A percentile compares a stretch with the other conserved stretches of the same genome.
phyloP scores from a whole-genome alignment of 1,140 invertebrate genomes.

The Cydia amplana region DNA sequence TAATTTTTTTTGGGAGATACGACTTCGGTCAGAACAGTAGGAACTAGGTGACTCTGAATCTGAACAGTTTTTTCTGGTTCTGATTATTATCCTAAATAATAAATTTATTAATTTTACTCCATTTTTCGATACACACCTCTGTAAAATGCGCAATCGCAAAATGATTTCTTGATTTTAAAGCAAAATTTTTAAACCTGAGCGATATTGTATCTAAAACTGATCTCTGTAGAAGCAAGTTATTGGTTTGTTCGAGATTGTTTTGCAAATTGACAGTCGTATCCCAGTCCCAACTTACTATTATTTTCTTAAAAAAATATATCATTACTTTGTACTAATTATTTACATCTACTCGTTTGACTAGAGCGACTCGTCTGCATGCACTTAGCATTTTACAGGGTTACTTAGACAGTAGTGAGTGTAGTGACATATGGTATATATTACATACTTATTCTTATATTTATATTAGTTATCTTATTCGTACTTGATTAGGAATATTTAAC shows the following conservation, averaged over 20 bases:
- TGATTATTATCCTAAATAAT: slow-evolving; percentile 32
- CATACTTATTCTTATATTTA: neutral
- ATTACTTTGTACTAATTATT: slow-evolving; percentile 40
- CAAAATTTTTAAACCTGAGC: no score
- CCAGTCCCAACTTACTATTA: neutral
- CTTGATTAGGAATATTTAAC: neutral
- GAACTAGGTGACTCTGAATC: slow-evolving; percentile 67
- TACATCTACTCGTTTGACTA: slow-evolving; percentile 55
- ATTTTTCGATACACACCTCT: slow-evolving; percentile 20
- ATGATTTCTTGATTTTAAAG: no score
- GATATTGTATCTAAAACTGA: no score
- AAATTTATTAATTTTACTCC: slow-evolving; percentile 37
- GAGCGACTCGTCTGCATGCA: slow-evolving; percentile 39
- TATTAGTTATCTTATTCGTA: neutral
- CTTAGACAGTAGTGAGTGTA: neutral
- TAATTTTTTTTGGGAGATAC: slow-evolving; percentile 37
- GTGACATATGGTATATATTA: neutral
- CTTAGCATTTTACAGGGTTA: neutral
- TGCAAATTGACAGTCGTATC: slow-evolving; percentile 6
- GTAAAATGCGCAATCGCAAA: no score
- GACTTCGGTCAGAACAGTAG: slow-evolving; percentile 52
- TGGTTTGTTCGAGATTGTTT: slow-evolving; percentile 46
- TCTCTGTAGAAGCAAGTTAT: no score
- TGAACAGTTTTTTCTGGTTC: neutral
- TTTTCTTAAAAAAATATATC: slow-evolving; percentile 34